Percentiles rank a stretch among this genome's conserved stretches.
These are phyloP conservation scores for Smutsia gigantea DNA, from an alignment of 2,797 vertebrate species.

Conservation along the genomic window DNA sequence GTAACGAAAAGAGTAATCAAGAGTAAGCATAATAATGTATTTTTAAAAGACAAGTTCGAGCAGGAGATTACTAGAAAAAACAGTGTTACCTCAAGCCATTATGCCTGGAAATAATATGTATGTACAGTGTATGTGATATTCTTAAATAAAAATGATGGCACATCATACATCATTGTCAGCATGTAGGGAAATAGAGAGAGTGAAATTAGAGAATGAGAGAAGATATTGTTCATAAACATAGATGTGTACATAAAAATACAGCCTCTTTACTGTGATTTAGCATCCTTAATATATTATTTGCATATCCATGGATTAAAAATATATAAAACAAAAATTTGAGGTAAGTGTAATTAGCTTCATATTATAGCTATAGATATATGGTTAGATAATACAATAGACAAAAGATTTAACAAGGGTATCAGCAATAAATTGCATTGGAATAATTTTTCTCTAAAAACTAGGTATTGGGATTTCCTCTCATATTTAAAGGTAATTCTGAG, in stretches of 20 bases:
- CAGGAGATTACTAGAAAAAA: background rate
- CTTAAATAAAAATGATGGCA: background rate
- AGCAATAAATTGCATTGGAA: slow-evolving; percentile 38
- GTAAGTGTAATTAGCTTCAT: background rate
- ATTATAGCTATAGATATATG: background rate
- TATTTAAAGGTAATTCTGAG: slow-evolving; percentile 28
- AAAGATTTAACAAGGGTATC: background rate
- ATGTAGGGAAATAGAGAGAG: background rate
- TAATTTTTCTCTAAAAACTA: slow-evolving; percentile 21
- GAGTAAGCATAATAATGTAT: background rate
- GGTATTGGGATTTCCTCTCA: background rate
- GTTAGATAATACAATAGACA: background rate
- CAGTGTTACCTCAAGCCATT: background rate
- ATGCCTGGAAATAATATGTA: background rate
- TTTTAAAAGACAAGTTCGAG: background rate
- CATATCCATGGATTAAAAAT: background rate
- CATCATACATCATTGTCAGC: background rate
- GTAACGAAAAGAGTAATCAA: background rate
- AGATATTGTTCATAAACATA: background rate
- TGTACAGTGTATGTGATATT: background rate
- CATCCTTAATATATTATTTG: slow-evolving; percentile 14
- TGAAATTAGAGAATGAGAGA: background rate
- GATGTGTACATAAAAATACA: background rate
- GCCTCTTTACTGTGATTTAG: slow-evolving; percentile 30
- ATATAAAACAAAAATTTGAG: background rate